Percentiles rank a stretch among this genome's conserved stretches.
phyloP scores from a whole-genome alignment of 2,888 invertebrate genomes.

The Blera fallax region DNA sequence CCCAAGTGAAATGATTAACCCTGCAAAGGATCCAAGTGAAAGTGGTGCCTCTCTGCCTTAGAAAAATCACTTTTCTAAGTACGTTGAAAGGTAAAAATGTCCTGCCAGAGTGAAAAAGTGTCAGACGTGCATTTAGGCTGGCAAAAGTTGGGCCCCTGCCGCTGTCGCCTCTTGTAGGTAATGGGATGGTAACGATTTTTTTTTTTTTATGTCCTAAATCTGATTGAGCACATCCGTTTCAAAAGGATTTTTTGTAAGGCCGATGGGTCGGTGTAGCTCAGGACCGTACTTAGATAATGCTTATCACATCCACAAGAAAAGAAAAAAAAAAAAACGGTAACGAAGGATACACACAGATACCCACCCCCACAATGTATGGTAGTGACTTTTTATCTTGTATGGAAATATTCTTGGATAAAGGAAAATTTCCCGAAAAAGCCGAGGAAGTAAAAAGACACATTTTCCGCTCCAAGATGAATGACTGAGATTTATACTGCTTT shows the following conservation, averaged over 20 bases:
- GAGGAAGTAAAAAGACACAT: slow-evolving; percentile 51
- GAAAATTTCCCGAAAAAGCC: slow-evolving; percentile 5
- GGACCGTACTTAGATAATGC: slow-evolving; percentile 54
- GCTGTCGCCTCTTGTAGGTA: neutral
- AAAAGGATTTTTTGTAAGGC: slow-evolving; percentile 43
- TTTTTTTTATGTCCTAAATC: slow-evolving; percentile 44
- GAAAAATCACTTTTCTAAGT: slow-evolving; percentile 59
- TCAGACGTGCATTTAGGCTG: slow-evolving; percentile 52
- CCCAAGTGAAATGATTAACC: slow-evolving; percentile 44
- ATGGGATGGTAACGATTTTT: neutral
- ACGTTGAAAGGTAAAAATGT: slow-evolving; percentile 68
- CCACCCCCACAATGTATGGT: slow-evolving; percentile 4
- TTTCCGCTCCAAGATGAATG: slow-evolving; percentile 66
- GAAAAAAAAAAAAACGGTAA: no score
- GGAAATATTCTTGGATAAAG: slow-evolving; percentile 37
- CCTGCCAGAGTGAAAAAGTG: slow-evolving; percentile 66
- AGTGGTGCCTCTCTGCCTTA: neutral
- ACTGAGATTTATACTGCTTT: slow-evolving; percentile 68
- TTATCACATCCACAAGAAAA: slow-evolving; percentile 14
- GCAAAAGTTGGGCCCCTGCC: neutral
- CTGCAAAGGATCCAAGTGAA: neutral
- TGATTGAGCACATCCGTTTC: slow-evolving; percentile 64
- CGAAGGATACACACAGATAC: slow-evolving; percentile 1
- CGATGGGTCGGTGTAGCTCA: slow-evolving; percentile 24
- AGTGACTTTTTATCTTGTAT: slow-evolving; percentile 42